Evolutionary conservation across 2,888 invertebrate species (phyloP).

Genomic region (Zaprionus bogoriensis): DNA sequence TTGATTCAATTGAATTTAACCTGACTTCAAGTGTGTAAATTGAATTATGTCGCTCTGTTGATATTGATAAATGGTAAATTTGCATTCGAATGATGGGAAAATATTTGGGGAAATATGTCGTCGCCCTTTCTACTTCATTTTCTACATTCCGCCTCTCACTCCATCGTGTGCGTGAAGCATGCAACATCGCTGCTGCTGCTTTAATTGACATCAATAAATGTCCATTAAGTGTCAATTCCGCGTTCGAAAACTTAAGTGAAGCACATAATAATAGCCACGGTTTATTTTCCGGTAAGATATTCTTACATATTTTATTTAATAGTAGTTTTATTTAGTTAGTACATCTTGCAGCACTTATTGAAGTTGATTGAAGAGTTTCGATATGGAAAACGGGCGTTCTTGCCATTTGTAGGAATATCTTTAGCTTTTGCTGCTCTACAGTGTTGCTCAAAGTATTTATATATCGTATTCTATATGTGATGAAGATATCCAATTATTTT

Average conservation of each 20-base stretch:
- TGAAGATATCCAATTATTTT: not conserved
- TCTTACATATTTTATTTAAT: too few relatives aligned
- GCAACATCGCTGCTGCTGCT: not conserved
- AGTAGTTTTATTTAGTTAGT: too few relatives aligned
- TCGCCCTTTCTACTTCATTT: not conserved
- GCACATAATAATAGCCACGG: slow-evolving; percentile 7
- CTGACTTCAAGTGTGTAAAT: slow-evolving; percentile 42
- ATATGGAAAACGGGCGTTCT: too few relatives aligned
- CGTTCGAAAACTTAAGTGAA: not conserved
- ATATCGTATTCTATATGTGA: not conserved
- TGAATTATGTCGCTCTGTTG: slow-evolving; percentile 60
- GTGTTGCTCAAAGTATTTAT: not conserved
- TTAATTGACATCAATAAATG: slow-evolving; percentile 47
- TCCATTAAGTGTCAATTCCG: slow-evolving; percentile 28
- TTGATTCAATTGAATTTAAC: slow-evolving; percentile 64
- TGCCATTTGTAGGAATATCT: too few relatives aligned
- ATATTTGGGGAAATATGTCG: not conserved
- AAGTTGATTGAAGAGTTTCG: too few relatives aligned
- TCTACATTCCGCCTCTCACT: not conserved
- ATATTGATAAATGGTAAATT: slow-evolving; percentile 71
- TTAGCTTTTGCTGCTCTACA: not conserved
- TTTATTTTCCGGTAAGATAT: slow-evolving; percentile 3
- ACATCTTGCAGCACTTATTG: too few relatives aligned
- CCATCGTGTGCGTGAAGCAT: slow-evolving; percentile 13
- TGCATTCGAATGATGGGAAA: slow-evolving; percentile 59